Percentiles rank a stretch among this genome's conserved stretches.
phyloP scores from a whole-genome alignment of 1,140 invertebrate species.

The Pantala flavescens region DNA sequence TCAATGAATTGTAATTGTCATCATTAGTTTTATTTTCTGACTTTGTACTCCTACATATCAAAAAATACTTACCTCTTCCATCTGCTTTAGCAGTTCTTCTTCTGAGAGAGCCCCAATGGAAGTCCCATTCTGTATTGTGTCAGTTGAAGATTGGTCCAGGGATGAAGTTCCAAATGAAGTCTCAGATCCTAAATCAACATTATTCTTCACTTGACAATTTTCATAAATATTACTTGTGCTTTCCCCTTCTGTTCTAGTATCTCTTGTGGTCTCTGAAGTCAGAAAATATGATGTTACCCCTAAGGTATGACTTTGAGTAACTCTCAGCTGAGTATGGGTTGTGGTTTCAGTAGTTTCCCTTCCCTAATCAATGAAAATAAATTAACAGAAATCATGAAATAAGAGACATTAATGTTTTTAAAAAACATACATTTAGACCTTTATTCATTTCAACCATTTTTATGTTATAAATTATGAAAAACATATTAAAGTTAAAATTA shows the following conservation, averaged over 20 bases:
- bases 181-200: neutral
- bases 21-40: too few species aligned
- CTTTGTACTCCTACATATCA: too few species aligned
- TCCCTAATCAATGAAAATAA: too few species aligned
- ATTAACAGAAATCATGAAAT: neutral
- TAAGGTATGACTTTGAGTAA: slow-evolving; percentile 41
- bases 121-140: neutral
- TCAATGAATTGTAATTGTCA: too few species aligned
- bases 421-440: too few species aligned
- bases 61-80: neutral
- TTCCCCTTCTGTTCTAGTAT: neutral
- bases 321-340: slow-evolving; percentile 36
- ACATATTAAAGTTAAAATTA: too few species aligned
- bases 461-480: too few species aligned
- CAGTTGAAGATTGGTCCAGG: neutral
- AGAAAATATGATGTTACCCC: slow-evolving; percentile 42
- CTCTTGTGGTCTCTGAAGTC: slow-evolving; percentile 35
- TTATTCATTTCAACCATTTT: too few species aligned
- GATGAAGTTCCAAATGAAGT: neutral
- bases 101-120: neutral
- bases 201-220: neutral
- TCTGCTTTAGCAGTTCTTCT: neutral
- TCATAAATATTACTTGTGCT: neutral
- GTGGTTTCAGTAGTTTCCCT: slow-evolving; percentile 16
- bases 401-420: too few species aligned